These are phyloP conservation scores for Archilochus colubris DNA, from an alignment of 2,113 vertebrate genomes.

Conservation along the genomic window DNA sequence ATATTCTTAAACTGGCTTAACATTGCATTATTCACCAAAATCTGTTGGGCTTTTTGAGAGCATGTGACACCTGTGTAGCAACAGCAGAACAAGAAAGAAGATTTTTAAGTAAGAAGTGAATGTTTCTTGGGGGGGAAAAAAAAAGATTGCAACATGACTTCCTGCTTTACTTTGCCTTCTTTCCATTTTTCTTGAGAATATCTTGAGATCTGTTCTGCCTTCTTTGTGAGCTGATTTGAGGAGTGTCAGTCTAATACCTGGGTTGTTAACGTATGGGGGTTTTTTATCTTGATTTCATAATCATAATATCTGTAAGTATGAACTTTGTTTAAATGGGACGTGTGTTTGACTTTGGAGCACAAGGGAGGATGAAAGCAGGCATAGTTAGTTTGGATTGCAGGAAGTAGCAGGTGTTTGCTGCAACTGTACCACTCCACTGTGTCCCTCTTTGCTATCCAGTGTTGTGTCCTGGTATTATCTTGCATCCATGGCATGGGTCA, in stretches of 20 bases:
- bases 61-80: neutral
- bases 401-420: neutral
- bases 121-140: neutral
- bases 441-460: neutral
- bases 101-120: neutral
- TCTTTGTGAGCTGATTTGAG: neutral
- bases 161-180: neutral
- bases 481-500: neutral
- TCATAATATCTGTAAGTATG: neutral
- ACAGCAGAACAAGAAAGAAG: neutral
- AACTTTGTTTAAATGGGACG: neutral
- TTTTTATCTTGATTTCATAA: neutral
- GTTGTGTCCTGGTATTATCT: neutral
- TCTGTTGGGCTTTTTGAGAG: rapidly evolving
- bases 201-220: neutral
- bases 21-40: neutral
- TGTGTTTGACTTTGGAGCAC: neutral
- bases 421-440: neutral
- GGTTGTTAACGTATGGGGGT: neutral
- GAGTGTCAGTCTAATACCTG: neutral
- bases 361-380: neutral
- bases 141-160: neutral
- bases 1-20: neutral
- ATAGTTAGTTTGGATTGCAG: neutral
- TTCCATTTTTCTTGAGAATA: neutral